Base-by-base conservation (phyloP, 1,140 invertebrate species). In the Hylaeus volcanicus region DNA sequence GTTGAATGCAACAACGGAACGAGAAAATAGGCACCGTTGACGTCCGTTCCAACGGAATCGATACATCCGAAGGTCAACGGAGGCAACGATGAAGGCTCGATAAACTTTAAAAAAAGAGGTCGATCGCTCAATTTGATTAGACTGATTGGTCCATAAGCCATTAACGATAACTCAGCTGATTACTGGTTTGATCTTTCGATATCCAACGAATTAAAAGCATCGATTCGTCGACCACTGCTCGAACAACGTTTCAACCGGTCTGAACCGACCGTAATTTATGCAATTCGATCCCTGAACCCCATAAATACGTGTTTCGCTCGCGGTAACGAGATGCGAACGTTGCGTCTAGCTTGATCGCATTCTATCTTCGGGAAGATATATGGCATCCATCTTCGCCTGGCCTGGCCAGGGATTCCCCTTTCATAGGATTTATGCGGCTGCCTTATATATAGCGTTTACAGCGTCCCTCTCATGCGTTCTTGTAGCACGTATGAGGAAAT, bases 151-250 rank as follows among this genome's bases (percentile, higher is more conserved):
- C 37, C 37, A 15, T 56, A 14, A 41, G 26, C 4, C 11, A 53
- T 61, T 70, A 78, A 61, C 58, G 66, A 45, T 51, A 77, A 79
- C 15, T 39, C 48, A 63, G 65, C 66, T 79, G 61, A 81, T 87
- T 81, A 82, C 37, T 45, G 65, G 71, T 75, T 45, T 86, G 82
- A 86, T 87, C 66, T 74, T 48, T n/a, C 41, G 55, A 60, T 68
- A 69, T 45, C 69, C 55, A 51, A 41, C 58, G 76, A 88, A 84
- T 88, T 69, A 68, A 86, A 84, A 79, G 73, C 78, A 51, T 81
- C 87, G 88, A 86, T 81, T 76, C 71, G 69, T 79, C 82, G 86
- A 86, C 87, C 74, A 71, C 80, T 79, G 51, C 79, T 63, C 37
- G 68, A 63, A 39, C 74, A 45, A 75, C 70, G 71, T 12, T 81